Percentiles rank a stretch among this genome's conserved stretches.
phyloP scores from a whole-genome alignment of 2,113 vertebrate species.

The Dasyornis broadbenti region DNA sequence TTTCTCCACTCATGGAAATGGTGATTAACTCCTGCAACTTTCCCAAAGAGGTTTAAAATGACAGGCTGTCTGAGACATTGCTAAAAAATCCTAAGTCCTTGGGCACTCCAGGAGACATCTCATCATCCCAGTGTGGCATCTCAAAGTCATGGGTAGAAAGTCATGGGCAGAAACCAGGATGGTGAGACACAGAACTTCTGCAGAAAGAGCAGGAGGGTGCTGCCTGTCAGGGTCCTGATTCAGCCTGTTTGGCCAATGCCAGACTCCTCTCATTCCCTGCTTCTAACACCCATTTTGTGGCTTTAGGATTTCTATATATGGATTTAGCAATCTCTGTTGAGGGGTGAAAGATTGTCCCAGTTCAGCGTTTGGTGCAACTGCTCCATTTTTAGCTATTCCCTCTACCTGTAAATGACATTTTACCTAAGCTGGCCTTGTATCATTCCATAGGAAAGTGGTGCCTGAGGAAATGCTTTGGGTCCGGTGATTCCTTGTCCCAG shows the following conservation, averaged over 20 bases:
- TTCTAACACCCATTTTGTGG: neutral
- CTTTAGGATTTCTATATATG: neutral
- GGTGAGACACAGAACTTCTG: neutral
- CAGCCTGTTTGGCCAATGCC: neutral
- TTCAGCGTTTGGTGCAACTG: neutral
- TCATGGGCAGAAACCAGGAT: neutral
- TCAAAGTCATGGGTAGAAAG: neutral
- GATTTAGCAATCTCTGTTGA: neutral
- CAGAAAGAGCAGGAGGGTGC: neutral
- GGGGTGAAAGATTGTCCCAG: neutral
- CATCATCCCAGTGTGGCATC: neutral
- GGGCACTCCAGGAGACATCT: neutral
- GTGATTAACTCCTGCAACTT: neutral
- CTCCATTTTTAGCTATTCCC: neutral
- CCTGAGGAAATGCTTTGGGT: neutral
- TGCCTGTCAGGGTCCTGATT: neutral
- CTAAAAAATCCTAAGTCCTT: neutral
- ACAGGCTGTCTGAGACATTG: neutral
- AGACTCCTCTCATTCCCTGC: neutral
- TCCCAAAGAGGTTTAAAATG: neutral
- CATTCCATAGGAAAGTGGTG: accelerated
- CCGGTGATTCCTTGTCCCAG: neutral
- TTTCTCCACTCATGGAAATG: neutral
- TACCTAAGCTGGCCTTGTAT: neutral
- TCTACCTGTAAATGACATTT: neutral